phyloP scores from a whole-genome alignment of 2,888 invertebrate genomes.

The Podabrus alpinus region DNA sequence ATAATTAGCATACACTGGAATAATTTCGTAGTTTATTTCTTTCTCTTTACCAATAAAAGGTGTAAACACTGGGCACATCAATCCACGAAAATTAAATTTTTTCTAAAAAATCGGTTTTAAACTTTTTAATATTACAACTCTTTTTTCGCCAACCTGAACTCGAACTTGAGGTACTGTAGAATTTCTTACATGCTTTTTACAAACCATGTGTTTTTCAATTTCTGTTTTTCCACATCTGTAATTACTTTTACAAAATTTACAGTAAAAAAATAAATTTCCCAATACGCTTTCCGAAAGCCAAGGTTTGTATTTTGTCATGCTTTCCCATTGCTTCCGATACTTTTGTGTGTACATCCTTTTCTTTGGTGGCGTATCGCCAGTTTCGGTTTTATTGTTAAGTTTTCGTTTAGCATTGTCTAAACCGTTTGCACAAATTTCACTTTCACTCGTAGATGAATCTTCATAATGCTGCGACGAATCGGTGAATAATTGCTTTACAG shows the following conservation, averaged over 20 bases:
- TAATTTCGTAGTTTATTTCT: constrained; percentile 39
- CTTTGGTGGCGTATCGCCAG: constrained; percentile 19
- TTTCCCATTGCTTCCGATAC: constrained; percentile 53
- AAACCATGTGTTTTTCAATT: constrained; percentile 51
- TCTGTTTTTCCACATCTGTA: constrained; percentile 51
- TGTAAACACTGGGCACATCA: constrained; percentile 50
- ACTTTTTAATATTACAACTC: background rate
- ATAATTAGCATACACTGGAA: constrained; percentile 40
- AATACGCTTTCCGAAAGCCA: constrained; percentile 51
- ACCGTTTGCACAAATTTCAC: background rate
- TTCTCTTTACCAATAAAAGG: constrained; percentile 47
- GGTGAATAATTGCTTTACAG: constrained; percentile 23
- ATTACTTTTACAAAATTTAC: constrained; percentile 52
- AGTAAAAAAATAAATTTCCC: constrained; percentile 51
- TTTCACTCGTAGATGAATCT: background rate
- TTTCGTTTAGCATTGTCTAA: constrained; percentile 16
- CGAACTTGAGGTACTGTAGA: constrained; percentile 17
- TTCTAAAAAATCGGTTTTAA: constrained; percentile 35
- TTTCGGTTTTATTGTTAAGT: constrained; percentile 6
- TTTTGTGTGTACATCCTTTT: constrained; percentile 46
- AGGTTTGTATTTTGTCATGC: constrained; percentile 49
- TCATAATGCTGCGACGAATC: constrained; percentile 3
- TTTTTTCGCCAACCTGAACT: constrained; percentile 18
- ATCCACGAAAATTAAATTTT: constrained; percentile 49
- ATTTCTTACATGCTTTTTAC: constrained; percentile 48